phyloP scores from a whole-genome alignment of 2,888 invertebrate species.

The Acanthoscelides obtectus region DNA sequence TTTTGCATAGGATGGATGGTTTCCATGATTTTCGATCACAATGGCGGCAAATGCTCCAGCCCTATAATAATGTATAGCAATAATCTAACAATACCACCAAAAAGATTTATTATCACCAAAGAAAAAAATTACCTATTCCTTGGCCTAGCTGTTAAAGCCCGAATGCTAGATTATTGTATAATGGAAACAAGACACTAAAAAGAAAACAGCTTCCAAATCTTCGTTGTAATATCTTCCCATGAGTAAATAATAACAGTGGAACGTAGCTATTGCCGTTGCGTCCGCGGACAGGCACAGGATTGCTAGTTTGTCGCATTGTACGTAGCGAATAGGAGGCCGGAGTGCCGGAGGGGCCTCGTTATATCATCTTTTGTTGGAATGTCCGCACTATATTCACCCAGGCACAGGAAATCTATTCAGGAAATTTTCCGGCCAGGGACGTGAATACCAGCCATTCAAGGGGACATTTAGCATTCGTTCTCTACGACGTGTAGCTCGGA shows the following conservation, averaged over 20 bases:
- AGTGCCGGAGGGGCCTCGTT: background rate
- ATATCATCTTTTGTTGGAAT: constrained; percentile 2
- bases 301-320: constrained; percentile 1
- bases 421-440: background rate
- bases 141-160: no score
- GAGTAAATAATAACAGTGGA: constrained; percentile 1
- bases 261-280: background rate
- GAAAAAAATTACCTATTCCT: no score
- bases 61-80: no score
- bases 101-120: no score
- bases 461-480: background rate
- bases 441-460: background rate
- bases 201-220: background rate
- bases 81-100: no score
- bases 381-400: constrained; percentile 2
- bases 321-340: background rate
- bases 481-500: background rate
- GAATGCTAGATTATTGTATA: no score
- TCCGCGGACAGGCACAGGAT: background rate
- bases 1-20: no score
- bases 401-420: constrained; percentile 2
- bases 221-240: background rate
- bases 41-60: no score
- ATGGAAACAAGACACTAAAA: no score
- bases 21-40: no score